Evolutionary conservation across 2,888 invertebrate species (phyloP).

Genomic region (Tipula helvola): DNA sequence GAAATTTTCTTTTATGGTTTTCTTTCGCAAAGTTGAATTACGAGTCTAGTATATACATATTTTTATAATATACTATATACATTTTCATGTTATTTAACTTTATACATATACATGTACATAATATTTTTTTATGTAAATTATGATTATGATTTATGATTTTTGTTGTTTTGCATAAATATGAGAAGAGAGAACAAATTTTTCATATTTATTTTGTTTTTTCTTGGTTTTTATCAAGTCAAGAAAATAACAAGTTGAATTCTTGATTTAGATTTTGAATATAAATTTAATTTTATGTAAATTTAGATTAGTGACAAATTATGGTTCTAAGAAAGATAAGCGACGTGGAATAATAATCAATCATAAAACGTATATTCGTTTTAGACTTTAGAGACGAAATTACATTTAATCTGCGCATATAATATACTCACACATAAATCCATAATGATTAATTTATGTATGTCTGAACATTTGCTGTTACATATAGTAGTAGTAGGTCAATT

Average conservation of each 20-base stretch:
- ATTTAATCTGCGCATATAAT: background rate
- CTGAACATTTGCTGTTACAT: background rate
- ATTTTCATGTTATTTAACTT: background rate
- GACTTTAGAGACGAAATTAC: background rate
- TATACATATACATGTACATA: background rate
- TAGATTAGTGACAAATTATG: conserved; percentile 4
- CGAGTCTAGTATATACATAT: background rate
- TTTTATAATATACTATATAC: no score
- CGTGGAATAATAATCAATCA: background rate
- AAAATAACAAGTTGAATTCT: background rate
- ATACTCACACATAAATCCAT: background rate
- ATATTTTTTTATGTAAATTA: background rate
- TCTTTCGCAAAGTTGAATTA: background rate
- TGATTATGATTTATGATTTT: conserved; percentile 4
- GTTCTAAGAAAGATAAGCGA: background rate
- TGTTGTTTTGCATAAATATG: background rate
- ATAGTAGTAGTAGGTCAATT: background rate
- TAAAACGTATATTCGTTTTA: background rate
- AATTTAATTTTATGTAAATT: conserved; percentile 4
- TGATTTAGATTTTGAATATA: conserved; percentile 4
- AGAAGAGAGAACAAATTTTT: background rate
- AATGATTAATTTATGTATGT: background rate
- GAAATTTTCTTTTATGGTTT: background rate
- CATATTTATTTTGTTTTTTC: background rate
- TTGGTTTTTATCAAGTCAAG: background rate